Base-by-base conservation (phyloP, 2,888 invertebrate species). In the Sarcophaga caerulescens region DNA sequence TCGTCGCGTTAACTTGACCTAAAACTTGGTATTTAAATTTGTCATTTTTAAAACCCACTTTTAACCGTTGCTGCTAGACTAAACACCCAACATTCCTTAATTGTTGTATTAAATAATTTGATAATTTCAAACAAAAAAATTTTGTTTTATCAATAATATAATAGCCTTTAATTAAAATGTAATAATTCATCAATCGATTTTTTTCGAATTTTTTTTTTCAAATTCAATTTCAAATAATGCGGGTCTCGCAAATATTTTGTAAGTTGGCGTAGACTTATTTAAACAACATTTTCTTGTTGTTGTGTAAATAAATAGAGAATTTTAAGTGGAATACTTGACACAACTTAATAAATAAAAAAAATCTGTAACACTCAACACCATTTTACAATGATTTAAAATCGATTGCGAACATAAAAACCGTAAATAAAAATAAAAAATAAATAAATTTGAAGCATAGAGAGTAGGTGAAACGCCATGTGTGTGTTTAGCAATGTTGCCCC, bases 401-500 rank as follows among this genome's bases (percentile, higher is more conserved):
- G 65, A 79, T 84, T 69, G 73, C 23, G 12, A 63, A 63, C 60
- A 75, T 44, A 11, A 70, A 77, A 76, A 76, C 14, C 21, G 44
- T 23, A 65, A 73, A 52, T 45, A 52, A 14, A 65, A 45, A 60
- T 25, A 63, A n/a, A 21, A 71, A 77, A 69, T 25, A 65, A 14
- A 74, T 63, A 25, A 68, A 63, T 74, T 79, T 70, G n/a, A 70
- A 35, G 17, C 69, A 35, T 35, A 35, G 45, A 75, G 78, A 84
- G 84, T 79, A 79, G 84, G 74, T 78, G 74, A 79, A 75, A 70
- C 75, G 79, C 79, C 74, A 84, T 84, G 75, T 84, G 60, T 60
- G 76, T 63, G 47, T 1, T 17, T 17, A 12, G 52, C 12, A 52
- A 52, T 52, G 52, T 52, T 52, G 17, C 12, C 52, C 35, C 35